These are phyloP conservation scores for Hapalemur alaotrensis DNA, from an alignment of 2,797 vertebrate species.

Conservation along the genomic window DNA sequence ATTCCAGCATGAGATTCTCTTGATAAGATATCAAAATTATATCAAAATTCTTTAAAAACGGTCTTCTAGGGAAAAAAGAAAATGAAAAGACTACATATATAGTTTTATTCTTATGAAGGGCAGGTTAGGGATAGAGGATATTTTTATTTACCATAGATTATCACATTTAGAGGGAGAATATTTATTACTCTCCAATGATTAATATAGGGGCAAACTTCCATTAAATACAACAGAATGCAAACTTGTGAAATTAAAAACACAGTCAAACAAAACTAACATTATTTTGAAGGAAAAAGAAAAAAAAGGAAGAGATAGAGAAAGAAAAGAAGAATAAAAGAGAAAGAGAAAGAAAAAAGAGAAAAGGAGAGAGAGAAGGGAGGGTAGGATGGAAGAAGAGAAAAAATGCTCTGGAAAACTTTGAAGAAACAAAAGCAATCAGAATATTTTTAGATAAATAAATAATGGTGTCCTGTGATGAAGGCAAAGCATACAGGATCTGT, in stretches of 20 bases:
- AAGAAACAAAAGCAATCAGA: constrained; percentile 3
- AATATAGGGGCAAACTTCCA: neutral
- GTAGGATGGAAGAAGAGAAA: neutral
- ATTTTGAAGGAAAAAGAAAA: neutral
- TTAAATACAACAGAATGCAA: neutral
- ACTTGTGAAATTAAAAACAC: neutral
- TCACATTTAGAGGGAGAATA: neutral
- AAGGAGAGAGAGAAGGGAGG: neutral
- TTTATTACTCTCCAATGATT: neutral
- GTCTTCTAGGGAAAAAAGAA: neutral
- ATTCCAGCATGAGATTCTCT: neutral
- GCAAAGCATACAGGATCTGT: constrained; percentile 42
- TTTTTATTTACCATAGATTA: neutral
- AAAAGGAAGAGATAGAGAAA: neutral
- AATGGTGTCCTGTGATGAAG: constrained; percentile 64
- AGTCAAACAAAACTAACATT: neutral
- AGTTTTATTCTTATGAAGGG: neutral
- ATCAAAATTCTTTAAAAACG: neutral
- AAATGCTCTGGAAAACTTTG: neutral
- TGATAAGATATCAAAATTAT: neutral
- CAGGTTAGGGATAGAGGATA: neutral
- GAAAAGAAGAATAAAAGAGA: neutral
- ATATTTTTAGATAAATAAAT: constrained; percentile 35
- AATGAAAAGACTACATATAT: neutral
- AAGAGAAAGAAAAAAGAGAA: neutral